Percentiles rank a stretch among this genome's conserved stretches.
Evolutionary conservation across 2,113 vertebrate species (phyloP).

Genomic region (Vanacampus margaritifer): DNA sequence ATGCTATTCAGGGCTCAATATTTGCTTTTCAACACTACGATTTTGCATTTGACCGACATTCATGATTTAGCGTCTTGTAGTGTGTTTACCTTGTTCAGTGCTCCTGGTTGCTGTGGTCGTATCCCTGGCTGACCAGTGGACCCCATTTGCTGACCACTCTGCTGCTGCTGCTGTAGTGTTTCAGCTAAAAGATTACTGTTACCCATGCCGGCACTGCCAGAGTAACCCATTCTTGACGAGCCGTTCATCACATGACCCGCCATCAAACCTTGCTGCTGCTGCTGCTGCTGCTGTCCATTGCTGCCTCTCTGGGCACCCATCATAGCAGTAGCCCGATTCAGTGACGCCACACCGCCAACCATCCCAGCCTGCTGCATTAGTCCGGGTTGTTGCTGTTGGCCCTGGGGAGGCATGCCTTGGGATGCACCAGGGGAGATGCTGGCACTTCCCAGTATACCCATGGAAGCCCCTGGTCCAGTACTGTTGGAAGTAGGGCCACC

Average conservation of each 20-base stretch:
- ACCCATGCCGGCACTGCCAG: constrained; percentile 78
- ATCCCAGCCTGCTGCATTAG: constrained; percentile 80
- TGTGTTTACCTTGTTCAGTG: constrained; percentile 80
- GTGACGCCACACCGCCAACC: constrained; percentile 54
- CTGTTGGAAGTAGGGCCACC: constrained; percentile 70
- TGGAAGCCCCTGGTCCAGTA: constrained; percentile 50
- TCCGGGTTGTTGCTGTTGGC: constrained; percentile 69
- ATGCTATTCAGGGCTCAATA: background rate
- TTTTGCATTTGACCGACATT: background rate
- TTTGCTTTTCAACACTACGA: background rate
- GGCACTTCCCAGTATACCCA: constrained; percentile 67
- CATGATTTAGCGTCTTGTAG: background rate
- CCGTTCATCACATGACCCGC: constrained; percentile 90
- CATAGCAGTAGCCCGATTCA: constrained; percentile 67
- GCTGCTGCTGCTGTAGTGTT: constrained; percentile 81
- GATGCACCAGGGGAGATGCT: constrained; percentile 50
- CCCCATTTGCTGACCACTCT: constrained; percentile 76
- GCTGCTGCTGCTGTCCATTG: constrained; percentile 66
- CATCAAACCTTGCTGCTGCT: constrained; percentile 72
- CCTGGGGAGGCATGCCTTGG: constrained; percentile 61
- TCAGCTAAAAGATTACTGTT: constrained; percentile 83
- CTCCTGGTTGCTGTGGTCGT: constrained; percentile 85
- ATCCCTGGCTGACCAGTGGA: constrained; percentile 79
- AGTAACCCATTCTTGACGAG: constrained; percentile 87
- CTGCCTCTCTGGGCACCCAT: constrained; percentile 70